phyloP scores from a whole-genome alignment of 2,888 invertebrate genomes.

The Villa cingulata region DNA sequence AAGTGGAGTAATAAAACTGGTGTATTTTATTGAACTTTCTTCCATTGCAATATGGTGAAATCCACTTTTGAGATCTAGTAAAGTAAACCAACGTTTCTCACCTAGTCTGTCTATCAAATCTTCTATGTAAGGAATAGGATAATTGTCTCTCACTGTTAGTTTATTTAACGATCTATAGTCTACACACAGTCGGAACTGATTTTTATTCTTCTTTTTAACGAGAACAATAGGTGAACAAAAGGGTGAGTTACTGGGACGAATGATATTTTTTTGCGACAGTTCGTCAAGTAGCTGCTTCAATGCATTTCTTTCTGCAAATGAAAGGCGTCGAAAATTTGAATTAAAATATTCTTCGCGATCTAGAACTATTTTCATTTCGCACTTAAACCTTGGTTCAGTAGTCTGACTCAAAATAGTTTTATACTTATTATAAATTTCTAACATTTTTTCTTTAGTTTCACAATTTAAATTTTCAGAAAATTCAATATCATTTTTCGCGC shows the following conservation, averaged over 20 bases:
- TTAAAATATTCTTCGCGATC: not conserved
- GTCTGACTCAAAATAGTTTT: not conserved
- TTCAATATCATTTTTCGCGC: too few species aligned
- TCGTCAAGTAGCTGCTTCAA: slow-evolving; percentile 3
- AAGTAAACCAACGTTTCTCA: slow-evolving; percentile 11
- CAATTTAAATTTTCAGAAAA: too few species aligned
- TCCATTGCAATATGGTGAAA: slow-evolving; percentile 13
- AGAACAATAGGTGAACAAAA: slow-evolving; percentile 7
- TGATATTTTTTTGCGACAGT: not conserved
- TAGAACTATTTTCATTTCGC: not conserved
- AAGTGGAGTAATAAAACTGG: too few species aligned
- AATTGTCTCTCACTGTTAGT: slow-evolving; percentile 6
- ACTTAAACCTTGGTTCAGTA: not conserved
- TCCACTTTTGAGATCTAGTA: slow-evolving; percentile 13
- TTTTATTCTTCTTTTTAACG: slow-evolving; percentile 7
- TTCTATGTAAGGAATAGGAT: slow-evolving; percentile 6
- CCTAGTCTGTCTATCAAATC: slow-evolving; percentile 5
- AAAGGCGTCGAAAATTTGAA: not conserved
- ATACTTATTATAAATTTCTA: too few species aligned
- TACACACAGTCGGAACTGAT: slow-evolving; percentile 6
- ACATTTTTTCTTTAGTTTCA: too few species aligned
- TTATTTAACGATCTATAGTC: slow-evolving; percentile 10
- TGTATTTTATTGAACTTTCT: too few species aligned
- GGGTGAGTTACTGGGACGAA: slow-evolving; percentile 4
- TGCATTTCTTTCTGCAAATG: not conserved